phyloP scores from a whole-genome alignment of 1,140 invertebrate species.

The Archivesica marissinica region DNA sequence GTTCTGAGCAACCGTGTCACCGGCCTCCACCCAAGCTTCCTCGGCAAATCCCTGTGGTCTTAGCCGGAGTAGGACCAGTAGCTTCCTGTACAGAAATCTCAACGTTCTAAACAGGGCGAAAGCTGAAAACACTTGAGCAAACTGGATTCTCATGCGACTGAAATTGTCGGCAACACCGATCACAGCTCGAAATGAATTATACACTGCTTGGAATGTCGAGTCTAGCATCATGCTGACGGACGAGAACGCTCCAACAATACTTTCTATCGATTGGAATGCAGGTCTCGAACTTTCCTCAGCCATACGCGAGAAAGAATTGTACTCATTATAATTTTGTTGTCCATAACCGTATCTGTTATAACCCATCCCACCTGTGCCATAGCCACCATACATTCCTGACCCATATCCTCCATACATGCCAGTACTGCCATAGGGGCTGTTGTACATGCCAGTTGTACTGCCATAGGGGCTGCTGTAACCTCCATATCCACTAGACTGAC shows the following conservation, averaged over 20 bases:
- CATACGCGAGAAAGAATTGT: constrained; percentile 91
- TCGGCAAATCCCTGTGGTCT: constrained; percentile 77
- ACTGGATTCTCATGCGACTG: constrained; percentile 91
- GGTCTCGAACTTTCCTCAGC: constrained; percentile 95
- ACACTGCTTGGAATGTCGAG: constrained; percentile 97
- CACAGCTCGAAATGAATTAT: constrained; percentile 97
- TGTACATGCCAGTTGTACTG: constrained; percentile 56
- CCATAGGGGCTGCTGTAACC: constrained; percentile 66
- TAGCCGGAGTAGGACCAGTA: constrained; percentile 88
- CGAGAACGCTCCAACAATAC: constrained; percentile 94
- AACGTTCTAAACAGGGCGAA: constrained; percentile 92
- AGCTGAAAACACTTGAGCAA: constrained; percentile 93
- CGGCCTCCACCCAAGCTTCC: constrained; percentile 80
- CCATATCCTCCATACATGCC: constrained; percentile 78
- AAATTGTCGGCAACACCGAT: constrained; percentile 98
- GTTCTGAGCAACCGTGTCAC: constrained; percentile 61
- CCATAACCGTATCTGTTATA: constrained; percentile 79
- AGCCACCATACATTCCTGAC: constrained; percentile 76
- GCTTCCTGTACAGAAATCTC: constrained; percentile 91
- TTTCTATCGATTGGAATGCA: constrained; percentile 97
- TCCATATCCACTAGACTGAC: constrained; percentile 48
- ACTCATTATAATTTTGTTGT: constrained; percentile 67
- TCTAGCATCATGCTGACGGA: constrained; percentile 98
- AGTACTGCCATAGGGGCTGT: constrained; percentile 65
- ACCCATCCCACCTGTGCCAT: constrained; percentile 72